Base-by-base conservation (phyloP, 2,888 invertebrate species). In the Xylocampa areola region DNA sequence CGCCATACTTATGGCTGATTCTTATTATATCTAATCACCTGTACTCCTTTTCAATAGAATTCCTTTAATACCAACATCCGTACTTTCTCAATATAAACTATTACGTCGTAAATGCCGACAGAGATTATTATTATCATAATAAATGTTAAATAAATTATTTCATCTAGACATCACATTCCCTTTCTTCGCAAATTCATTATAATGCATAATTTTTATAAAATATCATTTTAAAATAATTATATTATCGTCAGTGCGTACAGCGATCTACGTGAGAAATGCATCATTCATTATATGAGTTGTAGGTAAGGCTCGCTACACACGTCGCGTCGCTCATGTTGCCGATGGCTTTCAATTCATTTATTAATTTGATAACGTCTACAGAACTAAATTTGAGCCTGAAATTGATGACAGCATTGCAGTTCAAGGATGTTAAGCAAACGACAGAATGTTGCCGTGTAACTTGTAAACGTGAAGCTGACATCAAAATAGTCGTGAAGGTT, bases 111-210 rank as follows among this genome's bases (percentile, higher is more conserved):
- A 29, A 16, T 14, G 36, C 36, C 36, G 43, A 49, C 48, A 40
- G 43, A 60, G 44, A 54, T 55, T 67, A 59, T 27, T 25, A 54
- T 51, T 27, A 59, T 27, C 29, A 39, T 52, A 39, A 29, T 33
- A 47, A 36, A 53, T 36, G 47, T 40, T 51, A 25, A 37, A 53
- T 55, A n/a, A 45, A 53, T 52, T 49, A 53, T 43, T 59, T 57
- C 19, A 54, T 49, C 33, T 51, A 11, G 41, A 39, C 27, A 44
- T 57, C 40, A 57, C 43, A 48, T 53, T 43, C 37, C 13, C 11
- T 29, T 37, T 23, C 19, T 47, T 39, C 29, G 21, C 25, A 51
- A 49, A 39, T 55, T 54, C 32, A 13, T 55, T 44, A 35, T n/a
- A 29, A 50, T 67, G 32, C 44, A 58, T 50, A 32, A 7, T 23